phyloP scores from a whole-genome alignment of 2,797 vertebrate species.

The Syngnathus acus region DNA sequence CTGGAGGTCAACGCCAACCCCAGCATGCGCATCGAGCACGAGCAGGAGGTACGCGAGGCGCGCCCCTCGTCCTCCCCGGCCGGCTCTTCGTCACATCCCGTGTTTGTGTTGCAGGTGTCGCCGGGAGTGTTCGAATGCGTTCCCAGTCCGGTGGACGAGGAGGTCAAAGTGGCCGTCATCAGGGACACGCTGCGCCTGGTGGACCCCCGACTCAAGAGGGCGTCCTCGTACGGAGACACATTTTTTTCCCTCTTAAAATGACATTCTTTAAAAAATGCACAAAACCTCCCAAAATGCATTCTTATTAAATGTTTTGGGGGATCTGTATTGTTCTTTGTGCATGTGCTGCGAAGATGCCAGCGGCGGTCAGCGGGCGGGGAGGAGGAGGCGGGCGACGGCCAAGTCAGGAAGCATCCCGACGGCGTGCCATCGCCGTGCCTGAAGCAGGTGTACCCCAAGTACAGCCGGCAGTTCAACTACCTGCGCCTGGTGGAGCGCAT shows the following conservation, averaged over 20 bases:
- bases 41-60: constrained; percentile 77
- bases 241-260: background rate
- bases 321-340: background rate
- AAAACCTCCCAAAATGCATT: too few species aligned
- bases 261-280: background rate
- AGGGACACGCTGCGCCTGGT: constrained; percentile 90
- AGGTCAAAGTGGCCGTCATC: constrained; percentile 93
- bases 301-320: too few species aligned
- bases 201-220: constrained; percentile 78
- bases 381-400: constrained; percentile 40
- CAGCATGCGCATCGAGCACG: constrained; percentile 97
- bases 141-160: constrained; percentile 90
- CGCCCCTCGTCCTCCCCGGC: background rate
- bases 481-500: constrained; percentile 85
- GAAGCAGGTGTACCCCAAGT: constrained; percentile 95
- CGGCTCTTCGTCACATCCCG: background rate
- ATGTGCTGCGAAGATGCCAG: constrained; percentile 49
- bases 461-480: constrained; percentile 85
- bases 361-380: background rate
- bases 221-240: constrained; percentile 62
- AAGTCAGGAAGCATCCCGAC: constrained; percentile 14
- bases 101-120: constrained; percentile 70
- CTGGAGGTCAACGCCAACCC: constrained; percentile 97
- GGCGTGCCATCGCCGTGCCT: constrained; percentile 80
- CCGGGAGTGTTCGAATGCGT: constrained; percentile 88